phyloP scores from a whole-genome alignment of 2,888 invertebrate species.

The Pteria penguin region DNA sequence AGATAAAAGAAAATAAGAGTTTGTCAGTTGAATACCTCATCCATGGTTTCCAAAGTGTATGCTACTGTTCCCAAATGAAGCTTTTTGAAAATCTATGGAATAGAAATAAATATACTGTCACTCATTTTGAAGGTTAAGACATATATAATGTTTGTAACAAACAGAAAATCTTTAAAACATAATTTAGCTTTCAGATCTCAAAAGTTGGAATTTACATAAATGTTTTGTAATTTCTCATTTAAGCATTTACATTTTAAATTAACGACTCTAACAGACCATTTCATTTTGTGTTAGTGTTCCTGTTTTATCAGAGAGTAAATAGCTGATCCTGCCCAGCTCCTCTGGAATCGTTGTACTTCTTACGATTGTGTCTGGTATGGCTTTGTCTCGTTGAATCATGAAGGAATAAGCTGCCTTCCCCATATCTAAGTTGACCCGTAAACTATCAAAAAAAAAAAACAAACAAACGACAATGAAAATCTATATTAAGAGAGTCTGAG shows the following conservation, averaged over 20 bases:
- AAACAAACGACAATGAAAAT: no score
- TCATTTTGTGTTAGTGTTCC: constrained; percentile 99
- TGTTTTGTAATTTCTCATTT: background rate
- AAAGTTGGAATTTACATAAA: background rate
- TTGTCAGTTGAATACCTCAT: constrained; percentile 83
- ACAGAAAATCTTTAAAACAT: no score
- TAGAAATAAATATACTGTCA: constrained; percentile 16
- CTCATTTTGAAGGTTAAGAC: no score
- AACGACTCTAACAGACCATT: constrained; percentile 85
- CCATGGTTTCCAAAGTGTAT: constrained; percentile 92
- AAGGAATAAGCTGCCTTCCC: constrained; percentile 98
- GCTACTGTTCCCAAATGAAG: constrained; percentile 96
- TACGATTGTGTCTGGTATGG: constrained; percentile 96
- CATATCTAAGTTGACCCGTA: constrained; percentile 99
- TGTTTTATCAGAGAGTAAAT: constrained; percentile 98
- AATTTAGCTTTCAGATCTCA: no score
- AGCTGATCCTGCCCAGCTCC: constrained; percentile 97
- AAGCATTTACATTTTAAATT: background rate
- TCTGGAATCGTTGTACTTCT: constrained; percentile 99
- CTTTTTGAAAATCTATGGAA: constrained; percentile 88
- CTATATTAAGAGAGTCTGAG: no score
- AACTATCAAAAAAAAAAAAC: constrained; percentile 82
- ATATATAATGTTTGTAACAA: no score
- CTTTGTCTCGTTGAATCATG: constrained; percentile 95
- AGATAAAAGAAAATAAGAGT: no score